Base-by-base conservation (phyloP, 1,140 invertebrate genomes). In the Bradynema listronoti region DNA sequence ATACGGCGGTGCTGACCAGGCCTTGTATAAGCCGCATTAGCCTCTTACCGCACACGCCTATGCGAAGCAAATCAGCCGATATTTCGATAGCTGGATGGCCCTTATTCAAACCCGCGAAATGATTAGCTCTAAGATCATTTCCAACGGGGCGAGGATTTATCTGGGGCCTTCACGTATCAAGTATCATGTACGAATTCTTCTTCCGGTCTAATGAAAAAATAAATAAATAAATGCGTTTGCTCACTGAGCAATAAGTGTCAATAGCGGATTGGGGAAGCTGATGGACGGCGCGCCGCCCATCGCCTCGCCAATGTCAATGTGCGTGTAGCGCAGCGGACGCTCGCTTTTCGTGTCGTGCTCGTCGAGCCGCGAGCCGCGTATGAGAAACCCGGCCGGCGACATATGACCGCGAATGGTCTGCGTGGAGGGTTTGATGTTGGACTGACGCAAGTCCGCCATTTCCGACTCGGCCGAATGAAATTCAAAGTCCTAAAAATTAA, bases 361-460 rank as follows among this genome's bases (percentile, higher is more conserved):
- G 34, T 73, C 70, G 7, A 69, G 36, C 3, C 67, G 22, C 7
- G 67, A 69, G 14, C 49, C 67, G 27, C 49, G 56, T 22, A 69
- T 69, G 32, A 68, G 42, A 34, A 68, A 68, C 2, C 68, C 64
- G n/a, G 42, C 54, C 6, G 68, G 66, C 4, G 46, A 47, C 53
- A 56, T 51, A 52, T 68, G 66, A 7, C 66, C 69, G 9, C 69
- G 62, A 3, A 36, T 33, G 14, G 66, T 68, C 30, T 58, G 68
- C 5, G 82, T 80, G 0, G 87, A 91, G 1, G 87, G 83, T 11
- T 78, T 71, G 66, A 85, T 87, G 73, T 85, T 86, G 43, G 85
- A 83, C 78, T 96, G 92, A 0, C 90, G 74, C 1, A 95, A 75
- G 79, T 95, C 91, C 77, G 93, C 91, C 16, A 89, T 89, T 71